A percentile compares a stretch with the other conserved stretches of the same genome.
Conservation (phyloP, 2,888 invertebrate species). For the Capitulum mitella region DNA sequence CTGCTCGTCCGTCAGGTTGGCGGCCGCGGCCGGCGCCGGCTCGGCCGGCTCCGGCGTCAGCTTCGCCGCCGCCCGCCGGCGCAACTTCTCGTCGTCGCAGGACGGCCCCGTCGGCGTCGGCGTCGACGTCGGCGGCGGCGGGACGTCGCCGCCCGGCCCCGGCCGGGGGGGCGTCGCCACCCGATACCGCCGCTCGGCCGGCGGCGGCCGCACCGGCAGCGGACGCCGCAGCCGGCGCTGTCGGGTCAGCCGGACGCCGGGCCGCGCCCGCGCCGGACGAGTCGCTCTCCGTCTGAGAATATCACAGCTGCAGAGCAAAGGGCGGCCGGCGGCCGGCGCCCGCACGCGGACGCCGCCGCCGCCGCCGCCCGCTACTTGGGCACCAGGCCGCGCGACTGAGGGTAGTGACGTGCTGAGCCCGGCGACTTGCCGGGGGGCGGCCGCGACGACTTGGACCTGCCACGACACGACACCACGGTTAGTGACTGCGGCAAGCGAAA, state of each 20-base stretch:
- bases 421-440: conserved; percentile 28
- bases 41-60: not conserved
- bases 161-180: not conserved
- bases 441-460: not conserved
- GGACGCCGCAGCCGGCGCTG: not conserved
- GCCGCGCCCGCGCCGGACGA: not conserved
- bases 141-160: not conserved
- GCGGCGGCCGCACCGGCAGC: not conserved
- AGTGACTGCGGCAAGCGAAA: too few relatives aligned
- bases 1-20: conserved; percentile 7
- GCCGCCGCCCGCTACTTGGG: conserved; percentile 25
- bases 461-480: too few relatives aligned
- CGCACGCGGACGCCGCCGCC: not conserved
- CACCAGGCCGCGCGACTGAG: conserved; percentile 29
- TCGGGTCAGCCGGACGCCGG: not conserved
- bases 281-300: conserved; percentile 1
- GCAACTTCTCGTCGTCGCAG: conserved; percentile 15
- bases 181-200: not conserved
- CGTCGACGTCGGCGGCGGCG: too few relatives aligned
- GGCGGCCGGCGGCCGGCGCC: not conserved
- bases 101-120: not conserved
- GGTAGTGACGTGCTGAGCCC: conserved; percentile 25
- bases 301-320: not conserved
- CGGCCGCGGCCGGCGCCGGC: not conserved
- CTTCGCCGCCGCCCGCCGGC: not conserved